Percentiles rank a stretch among this genome's conserved stretches.
Conservation (phyloP, 2,113 vertebrate species). For the Epinephelus cyanopodus region DNA sequence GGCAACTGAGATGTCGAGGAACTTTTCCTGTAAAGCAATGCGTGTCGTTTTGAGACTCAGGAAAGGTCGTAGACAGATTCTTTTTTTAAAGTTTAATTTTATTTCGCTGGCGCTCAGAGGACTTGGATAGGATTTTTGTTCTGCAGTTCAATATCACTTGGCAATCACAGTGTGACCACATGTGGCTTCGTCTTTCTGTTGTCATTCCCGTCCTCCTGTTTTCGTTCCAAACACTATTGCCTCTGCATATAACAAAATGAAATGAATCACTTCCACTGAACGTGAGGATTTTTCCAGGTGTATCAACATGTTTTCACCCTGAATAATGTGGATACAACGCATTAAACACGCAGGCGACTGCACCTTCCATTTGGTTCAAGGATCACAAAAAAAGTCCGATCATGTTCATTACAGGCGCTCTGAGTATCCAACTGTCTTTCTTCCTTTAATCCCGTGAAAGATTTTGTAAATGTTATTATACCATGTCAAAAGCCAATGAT, state of each 20-base stretch:
- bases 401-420: not conserved
- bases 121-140: not conserved
- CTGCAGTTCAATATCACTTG: not conserved
- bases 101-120: not conserved
- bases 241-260: not conserved
- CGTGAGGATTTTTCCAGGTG: not conserved
- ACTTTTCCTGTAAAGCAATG: conserved; percentile 20
- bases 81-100: not conserved
- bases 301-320: conserved; percentile 1
- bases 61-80: not conserved
- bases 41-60: conserved; percentile 6
- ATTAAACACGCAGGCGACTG: not conserved
- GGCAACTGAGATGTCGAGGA: conserved; percentile 40
- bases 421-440: not conserved
- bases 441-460: not conserved
- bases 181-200: conserved; percentile 2
- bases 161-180: not conserved
- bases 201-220: not conserved
- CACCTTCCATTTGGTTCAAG: not conserved
- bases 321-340: not conserved
- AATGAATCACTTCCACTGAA: not conserved
- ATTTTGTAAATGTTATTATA: conserved; percentile 32
- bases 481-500: conserved; percentile 45
- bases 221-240: not conserved
- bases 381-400: conserved; percentile 1